Evolutionary conservation across 2,113 vertebrate species (phyloP).

Genomic region (Leptobrachium ailaonicum): DNA sequence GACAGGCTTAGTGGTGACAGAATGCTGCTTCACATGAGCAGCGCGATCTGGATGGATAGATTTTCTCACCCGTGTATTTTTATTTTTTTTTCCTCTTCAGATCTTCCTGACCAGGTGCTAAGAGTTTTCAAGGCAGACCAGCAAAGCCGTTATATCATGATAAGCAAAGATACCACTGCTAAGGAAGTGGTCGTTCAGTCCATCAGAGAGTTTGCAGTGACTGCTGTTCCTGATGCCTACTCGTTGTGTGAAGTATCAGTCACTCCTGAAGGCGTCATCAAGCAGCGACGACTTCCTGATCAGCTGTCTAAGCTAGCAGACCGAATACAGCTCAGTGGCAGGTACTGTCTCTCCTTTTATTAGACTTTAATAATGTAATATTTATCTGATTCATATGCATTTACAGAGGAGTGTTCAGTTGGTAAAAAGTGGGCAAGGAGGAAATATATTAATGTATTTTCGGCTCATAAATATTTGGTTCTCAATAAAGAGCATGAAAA

Average conservation of each 20-base stretch:
- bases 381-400: too few species aligned
- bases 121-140: conserved; percentile 97
- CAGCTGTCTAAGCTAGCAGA: conserved; percentile 96
- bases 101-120: conserved; percentile 93
- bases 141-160: conserved; percentile 98
- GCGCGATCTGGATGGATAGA: too few species aligned
- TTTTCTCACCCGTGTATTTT: too few species aligned
- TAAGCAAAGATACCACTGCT: conserved; percentile 95
- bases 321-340: conserved; percentile 94
- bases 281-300: conserved; percentile 91
- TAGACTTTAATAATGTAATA: too few species aligned
- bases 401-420: too few species aligned
- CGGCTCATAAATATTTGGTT: too few species aligned
- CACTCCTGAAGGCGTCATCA: conserved; percentile 96
- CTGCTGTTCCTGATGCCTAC: conserved; percentile 85
- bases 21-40: too few species aligned
- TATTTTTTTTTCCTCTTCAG: conserved; percentile 59
- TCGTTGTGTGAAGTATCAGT: conserved; percentile 95
- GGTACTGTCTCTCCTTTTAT: conserved; percentile 64
- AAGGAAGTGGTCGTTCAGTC: conserved; percentile 95
- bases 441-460: too few species aligned
- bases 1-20: too few species aligned
- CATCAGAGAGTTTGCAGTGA: conserved; percentile 92
- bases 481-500: too few species aligned
- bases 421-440: too few species aligned